Evolutionary conservation across 2,113 vertebrate species (phyloP), one percentile per base, ranked within the genome.

Genomic region (Catharus bicknelli): DNA sequence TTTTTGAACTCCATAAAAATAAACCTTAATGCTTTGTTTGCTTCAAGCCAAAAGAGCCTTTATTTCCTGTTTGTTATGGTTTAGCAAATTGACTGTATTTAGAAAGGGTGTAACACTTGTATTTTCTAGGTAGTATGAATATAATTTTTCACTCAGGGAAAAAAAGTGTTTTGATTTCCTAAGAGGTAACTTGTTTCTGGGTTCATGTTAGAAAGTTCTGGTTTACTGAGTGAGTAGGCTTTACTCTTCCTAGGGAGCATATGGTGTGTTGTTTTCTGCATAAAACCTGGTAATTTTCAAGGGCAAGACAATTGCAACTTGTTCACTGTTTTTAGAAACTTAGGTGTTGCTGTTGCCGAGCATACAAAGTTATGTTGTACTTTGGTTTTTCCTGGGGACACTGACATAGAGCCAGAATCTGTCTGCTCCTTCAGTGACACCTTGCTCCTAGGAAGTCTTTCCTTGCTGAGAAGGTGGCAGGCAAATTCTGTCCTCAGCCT

Each of bases 281-380:
- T 89, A 57, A 68, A 84, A 82, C 62, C 58, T 10, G 32, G 16
- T 66, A 66, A 73, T 94, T 95, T 92, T 85, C 70, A 80, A 90
- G 75, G 73, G 70, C 78, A 43, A 62, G 74, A 76, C 25, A 79
- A 61, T 73, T 90, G 38, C 76, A 88, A 51, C 14, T 88, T 87
- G 22, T n/a, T 73, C 14, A 8, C 45, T 82, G n/a, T 72, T 82
- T 95, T 82, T 95, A 77, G 70, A 82, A 89, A 83, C n/a, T 53
- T 69, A n/a, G 6, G 19, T 83, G 58, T 51, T 70, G 10, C 45
- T 76, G 27, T 79, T 85, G 79, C 70, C 54, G 69, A 18, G 42
- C 58, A 1, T 76, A 30, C 13, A 12, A 34, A 75, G 16, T n/a
- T 32, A 42, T 40, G 23, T 30, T 87, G 51, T 82, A 54, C 42